These are phyloP conservation scores for Graptemys geographica DNA, from an alignment of 2,797 vertebrate genomes.

Conservation along the genomic window DNA sequence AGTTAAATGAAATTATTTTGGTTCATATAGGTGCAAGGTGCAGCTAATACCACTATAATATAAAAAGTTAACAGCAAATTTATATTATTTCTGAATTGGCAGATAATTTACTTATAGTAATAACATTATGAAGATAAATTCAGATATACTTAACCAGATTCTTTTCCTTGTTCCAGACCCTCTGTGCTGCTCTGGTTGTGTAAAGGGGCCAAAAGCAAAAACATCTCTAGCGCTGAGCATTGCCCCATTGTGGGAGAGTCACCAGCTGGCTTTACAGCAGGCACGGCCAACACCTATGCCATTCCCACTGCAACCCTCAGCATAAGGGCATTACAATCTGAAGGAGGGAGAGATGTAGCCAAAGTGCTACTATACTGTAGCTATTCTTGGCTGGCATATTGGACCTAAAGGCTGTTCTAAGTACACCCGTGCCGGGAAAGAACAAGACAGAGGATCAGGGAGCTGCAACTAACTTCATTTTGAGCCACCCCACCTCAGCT, in stretches of 20 bases:
- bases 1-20: not conserved
- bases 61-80: fast-evolving
- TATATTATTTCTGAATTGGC: not conserved
- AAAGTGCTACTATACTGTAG: not conserved
- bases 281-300: not conserved
- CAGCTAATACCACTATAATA: not conserved
- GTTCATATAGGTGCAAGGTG: not conserved
- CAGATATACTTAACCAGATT: not conserved
- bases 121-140: not conserved
- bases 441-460: not conserved
- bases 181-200: not conserved
- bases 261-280: not conserved
- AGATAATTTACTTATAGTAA: not conserved
- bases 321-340: not conserved
- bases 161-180: not conserved
- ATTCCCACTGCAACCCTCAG: not conserved
- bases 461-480: not conserved
- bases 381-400: not conserved
- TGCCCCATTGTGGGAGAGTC: not conserved
- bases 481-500: not conserved
- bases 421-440: not conserved
- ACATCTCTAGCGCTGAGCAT: not conserved
- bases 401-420: not conserved
- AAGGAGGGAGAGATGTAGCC: not conserved
- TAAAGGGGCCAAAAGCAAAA: not conserved